These are phyloP conservation scores for Alces alces DNA, from an alignment of 2,113 vertebrate genomes.

Conservation along the genomic window DNA sequence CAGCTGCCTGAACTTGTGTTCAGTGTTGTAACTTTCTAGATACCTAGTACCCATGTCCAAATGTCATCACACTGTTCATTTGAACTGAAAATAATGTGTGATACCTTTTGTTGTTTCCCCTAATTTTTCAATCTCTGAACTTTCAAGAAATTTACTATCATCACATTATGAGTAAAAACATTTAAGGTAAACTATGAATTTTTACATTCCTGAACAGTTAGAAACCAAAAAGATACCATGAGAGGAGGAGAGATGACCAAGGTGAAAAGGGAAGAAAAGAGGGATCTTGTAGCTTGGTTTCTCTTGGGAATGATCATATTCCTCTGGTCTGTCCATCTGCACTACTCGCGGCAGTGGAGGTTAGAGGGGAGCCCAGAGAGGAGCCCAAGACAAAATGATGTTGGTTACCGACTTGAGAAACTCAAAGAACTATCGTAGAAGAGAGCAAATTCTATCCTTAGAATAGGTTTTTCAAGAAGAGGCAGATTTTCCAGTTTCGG, in stretches of 20 bases:
- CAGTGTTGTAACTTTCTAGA: not conserved
- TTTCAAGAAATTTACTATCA: constrained; percentile 19
- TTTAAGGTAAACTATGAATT: not conserved
- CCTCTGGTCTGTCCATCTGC: not conserved
- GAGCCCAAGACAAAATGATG: not conserved
- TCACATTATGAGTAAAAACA: not conserved
- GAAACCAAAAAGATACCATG: not conserved
- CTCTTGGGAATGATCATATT: not conserved
- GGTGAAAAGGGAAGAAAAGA: not conserved
- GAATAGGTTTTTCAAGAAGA: constrained; percentile 38
- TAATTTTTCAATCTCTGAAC: constrained; percentile 5
- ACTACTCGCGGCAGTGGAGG: not conserved
- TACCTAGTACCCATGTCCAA: not conserved
- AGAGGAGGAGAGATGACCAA: not conserved
- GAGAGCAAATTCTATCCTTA: constrained; percentile 14
- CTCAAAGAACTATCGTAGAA: not conserved
- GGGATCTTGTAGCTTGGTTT: not conserved
- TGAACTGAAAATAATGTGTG: not conserved
- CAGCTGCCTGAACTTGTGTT: constrained; percentile 10
- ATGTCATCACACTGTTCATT: not conserved
- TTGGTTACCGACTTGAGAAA: not conserved
- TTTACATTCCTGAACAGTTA: not conserved
- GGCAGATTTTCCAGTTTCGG: constrained; percentile 42
- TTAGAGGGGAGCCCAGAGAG: not conserved
- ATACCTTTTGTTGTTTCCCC: not conserved